phyloP scores from a whole-genome alignment of 2,113 vertebrate genomes.

The Lophochroa leadbeateri region DNA sequence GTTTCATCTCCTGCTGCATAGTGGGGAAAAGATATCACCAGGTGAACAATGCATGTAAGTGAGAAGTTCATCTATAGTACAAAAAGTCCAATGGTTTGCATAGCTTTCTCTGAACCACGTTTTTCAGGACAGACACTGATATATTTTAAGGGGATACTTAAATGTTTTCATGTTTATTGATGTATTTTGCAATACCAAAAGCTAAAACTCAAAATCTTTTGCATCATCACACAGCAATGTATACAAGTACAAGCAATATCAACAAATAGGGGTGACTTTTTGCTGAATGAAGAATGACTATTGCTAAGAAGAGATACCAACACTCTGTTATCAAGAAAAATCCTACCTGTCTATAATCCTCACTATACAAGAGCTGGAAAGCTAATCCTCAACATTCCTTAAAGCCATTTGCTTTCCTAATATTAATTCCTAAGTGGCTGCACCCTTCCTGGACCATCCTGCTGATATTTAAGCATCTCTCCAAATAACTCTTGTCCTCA shows the following conservation, averaged over 20 bases:
- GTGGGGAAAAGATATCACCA: background rate
- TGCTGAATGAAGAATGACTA: background rate
- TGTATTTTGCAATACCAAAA: background rate
- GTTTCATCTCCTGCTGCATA: background rate
- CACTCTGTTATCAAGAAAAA: background rate
- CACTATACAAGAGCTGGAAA: background rate
- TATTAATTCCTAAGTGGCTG: background rate
- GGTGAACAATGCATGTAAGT: background rate
- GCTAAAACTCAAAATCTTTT: background rate
- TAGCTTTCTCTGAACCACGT: background rate
- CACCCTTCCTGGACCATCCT: background rate
- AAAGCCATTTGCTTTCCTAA: background rate
- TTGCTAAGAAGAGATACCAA: background rate
- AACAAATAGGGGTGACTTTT: background rate
- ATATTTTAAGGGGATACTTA: background rate
- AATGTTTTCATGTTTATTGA: background rate
- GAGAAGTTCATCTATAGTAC: background rate
- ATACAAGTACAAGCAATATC: background rate
- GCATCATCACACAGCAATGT: background rate
- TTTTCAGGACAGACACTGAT: background rate
- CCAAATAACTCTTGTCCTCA: background rate
- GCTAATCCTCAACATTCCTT: background rate
- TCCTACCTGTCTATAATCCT: background rate
- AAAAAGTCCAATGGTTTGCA: background rate
- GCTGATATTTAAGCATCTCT: background rate